Percentiles rank a stretch among this genome's conserved stretches.
Evolutionary conservation across 2,113 vertebrate species (phyloP).

Genomic region (Podiceps cristatus): DNA sequence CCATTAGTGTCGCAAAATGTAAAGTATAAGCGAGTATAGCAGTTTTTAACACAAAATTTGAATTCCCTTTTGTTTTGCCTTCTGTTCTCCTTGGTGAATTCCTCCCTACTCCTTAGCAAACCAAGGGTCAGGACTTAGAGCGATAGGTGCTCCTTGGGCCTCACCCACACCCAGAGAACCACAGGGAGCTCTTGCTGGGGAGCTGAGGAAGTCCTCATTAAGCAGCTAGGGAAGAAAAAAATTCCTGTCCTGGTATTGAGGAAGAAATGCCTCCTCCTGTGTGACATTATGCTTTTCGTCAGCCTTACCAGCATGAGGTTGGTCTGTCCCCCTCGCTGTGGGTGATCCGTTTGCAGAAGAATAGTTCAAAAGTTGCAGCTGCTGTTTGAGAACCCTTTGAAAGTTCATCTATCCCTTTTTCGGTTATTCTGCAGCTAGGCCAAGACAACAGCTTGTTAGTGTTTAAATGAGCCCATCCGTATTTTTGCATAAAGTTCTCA

Average conservation of each 20-base stretch:
- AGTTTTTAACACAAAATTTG: background rate
- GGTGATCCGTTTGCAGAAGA: background rate
- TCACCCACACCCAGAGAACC: background rate
- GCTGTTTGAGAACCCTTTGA: background rate
- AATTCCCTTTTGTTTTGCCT: background rate
- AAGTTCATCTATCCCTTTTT: background rate
- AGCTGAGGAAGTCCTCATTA: background rate
- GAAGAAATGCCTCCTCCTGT: background rate
- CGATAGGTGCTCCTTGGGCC: background rate
- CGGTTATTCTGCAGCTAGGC: background rate
- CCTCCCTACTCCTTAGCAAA: background rate
- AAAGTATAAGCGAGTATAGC: background rate
- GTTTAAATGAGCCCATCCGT: conserved; percentile 21
- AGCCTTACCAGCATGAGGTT: background rate
- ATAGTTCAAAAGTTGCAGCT: background rate
- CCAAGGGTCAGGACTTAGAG: background rate
- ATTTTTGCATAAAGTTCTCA: conserved; percentile 26
- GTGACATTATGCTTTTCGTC: background rate
- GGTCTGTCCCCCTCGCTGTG: background rate
- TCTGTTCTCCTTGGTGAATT: background rate
- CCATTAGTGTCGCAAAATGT: background rate
- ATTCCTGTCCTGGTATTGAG: background rate
- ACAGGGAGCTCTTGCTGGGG: background rate
- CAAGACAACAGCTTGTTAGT: conserved; percentile 38
- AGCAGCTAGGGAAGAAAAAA: background rate